A percentile compares a stretch with the other conserved stretches of the same genome.
Conservation (phyloP, 2,113 vertebrate genomes). For the Chionis minor region DNA sequence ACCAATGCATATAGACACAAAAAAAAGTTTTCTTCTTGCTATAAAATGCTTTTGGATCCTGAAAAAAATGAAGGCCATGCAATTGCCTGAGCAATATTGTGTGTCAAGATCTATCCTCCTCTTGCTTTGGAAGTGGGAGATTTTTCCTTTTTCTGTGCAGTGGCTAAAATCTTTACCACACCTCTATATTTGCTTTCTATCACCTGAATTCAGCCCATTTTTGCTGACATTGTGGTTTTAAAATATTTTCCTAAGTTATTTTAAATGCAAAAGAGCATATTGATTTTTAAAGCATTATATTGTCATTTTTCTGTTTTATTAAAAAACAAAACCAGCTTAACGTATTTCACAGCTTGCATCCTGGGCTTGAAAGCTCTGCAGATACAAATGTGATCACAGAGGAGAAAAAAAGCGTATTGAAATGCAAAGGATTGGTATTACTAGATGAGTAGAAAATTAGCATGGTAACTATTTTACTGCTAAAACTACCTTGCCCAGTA, state of each 20-base stretch:
- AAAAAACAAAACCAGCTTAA: slow-evolving; percentile 37
- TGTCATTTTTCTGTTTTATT: slow-evolving; percentile 46
- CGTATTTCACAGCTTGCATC: slow-evolving; percentile 14
- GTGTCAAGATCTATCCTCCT: neutral
- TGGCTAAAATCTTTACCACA: neutral
- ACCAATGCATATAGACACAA: neutral
- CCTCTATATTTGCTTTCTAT: neutral
- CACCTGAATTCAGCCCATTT: neutral
- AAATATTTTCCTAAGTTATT: neutral
- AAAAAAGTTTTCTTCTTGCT: neutral
- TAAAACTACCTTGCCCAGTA: neutral
- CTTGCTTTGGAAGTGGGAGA: neutral
- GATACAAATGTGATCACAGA: neutral
- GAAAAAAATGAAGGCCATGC: neutral
- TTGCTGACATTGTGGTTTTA: slow-evolving; percentile 2
- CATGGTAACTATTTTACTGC: slow-evolving; percentile 14
- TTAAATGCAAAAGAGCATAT: slow-evolving; percentile 45
- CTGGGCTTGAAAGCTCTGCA: neutral
- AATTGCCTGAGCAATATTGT: neutral
- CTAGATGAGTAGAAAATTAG: slow-evolving; percentile 51
- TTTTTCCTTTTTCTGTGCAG: neutral
- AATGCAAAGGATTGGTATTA: slow-evolving; percentile 9
- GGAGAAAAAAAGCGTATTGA: neutral
- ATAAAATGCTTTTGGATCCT: neutral
- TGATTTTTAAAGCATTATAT: slow-evolving; percentile 3